Percentiles rank a stretch among this genome's conserved stretches.
Conservation (phyloP, 2,888 invertebrate species). For the Drosophila paranaensis region DNA sequence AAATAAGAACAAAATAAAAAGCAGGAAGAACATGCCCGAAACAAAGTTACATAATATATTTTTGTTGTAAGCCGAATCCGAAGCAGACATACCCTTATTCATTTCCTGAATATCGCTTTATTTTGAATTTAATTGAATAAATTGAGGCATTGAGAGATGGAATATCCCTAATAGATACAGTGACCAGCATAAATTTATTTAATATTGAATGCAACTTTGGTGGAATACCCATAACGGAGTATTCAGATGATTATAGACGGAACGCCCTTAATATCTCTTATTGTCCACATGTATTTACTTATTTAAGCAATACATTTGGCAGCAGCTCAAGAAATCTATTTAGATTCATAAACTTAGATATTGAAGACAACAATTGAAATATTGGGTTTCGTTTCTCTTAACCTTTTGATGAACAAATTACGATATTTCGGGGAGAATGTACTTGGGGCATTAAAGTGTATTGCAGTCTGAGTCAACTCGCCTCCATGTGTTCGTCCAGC, state of each 20-base stretch:
- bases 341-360: background rate
- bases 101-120: background rate
- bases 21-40: constrained; percentile 53
- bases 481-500: background rate
- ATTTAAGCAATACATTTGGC: background rate
- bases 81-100: constrained; percentile 26
- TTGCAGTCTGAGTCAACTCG: background rate
- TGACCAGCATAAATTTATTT: background rate
- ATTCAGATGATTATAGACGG: no score
- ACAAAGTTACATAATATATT: constrained; percentile 13
- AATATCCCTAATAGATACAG: background rate
- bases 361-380: background rate
- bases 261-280: background rate
- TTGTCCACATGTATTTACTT: background rate
- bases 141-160: constrained; percentile 3
- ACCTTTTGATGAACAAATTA: background rate
- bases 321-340: background rate
- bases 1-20: constrained; percentile 9
- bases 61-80: constrained; percentile 8
- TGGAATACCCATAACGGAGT: background rate
- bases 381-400: background rate
- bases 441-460: background rate
- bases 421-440: background rate
- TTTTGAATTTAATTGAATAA: constrained; percentile 1
- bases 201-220: background rate